Evolutionary conservation across 2,113 vertebrate species (phyloP), one percentile per base, ranked within the genome.

Genomic region (Centropus bengalensis): DNA sequence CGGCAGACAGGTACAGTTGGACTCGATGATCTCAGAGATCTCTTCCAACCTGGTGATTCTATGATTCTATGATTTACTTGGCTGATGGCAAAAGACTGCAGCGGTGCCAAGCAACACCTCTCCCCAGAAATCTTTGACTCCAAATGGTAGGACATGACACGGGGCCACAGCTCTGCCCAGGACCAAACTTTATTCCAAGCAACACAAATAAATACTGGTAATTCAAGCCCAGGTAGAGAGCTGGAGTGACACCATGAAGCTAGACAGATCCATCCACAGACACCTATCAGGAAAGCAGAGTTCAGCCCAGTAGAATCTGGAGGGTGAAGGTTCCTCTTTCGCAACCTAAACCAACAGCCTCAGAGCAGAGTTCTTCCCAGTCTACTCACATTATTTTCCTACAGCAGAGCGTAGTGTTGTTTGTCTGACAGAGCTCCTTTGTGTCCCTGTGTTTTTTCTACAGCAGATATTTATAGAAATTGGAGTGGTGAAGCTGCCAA

Each of bases 351-450:
- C n/a, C 15, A 64, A 67, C 68, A 81, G 23, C 49, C 71, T 64
- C 47, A 22, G 38, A 74, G 16, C 36, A 12, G 26, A 40, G 38
- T 10, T 87, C 58, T 62, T 33, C 52, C 71, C 76, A 77, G 55
- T 19, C 18, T 23, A 51, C 19, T 49, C 60, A 69, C 44, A 22
- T 69, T 93, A 74, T 79, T 96, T 88, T 32, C 78, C 49, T 77
- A 22, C 32, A 13, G n/a, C 21, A 83, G 33, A 68, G 51, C 26
- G 24, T 69, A 76, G 62, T 30, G 1, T 55, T 14, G n/a, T 86
- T 93, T 54, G 67, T 47, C 59, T 88, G 49, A 92, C 63, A 84
- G 81, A 90, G 44, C 32, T 94, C 63, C n/a, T 89, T 92, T 96
- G 76, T 87, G 49, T 56, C n/a, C 36, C 69, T 54, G n/a, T 89